Evolutionary conservation across 2,797 vertebrate genomes (phyloP), one percentile per base, ranked within the genome.

Genomic region (Agapornis canus): DNA sequence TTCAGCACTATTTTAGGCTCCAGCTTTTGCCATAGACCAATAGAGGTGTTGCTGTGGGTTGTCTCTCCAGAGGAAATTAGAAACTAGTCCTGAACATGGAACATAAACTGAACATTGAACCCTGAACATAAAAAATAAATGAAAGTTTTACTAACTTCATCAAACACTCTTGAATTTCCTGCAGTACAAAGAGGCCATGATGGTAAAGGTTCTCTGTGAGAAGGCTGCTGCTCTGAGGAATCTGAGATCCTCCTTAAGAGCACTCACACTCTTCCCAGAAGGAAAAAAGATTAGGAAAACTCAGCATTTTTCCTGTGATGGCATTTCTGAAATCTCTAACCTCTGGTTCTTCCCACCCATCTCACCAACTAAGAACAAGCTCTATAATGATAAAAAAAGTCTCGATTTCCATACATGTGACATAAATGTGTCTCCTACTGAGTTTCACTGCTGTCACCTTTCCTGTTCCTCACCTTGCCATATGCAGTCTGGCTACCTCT

Each of bases 1-100:
- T 86, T 89, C 76, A 83, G 45, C 80, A 92, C 59, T 71, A 61
- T 83, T 89, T 79, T 71, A 52, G 32, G 31, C 23, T 89, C 31
- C 27, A 43, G 40, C 11, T 94, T 91, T 79, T 91, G 39, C 68
- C 8, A 0, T 25, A 85, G 45, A 68, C 17, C 31, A 65, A 11
- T 65, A 75, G 25, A 60, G n/a, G 21, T 27, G 31, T 23, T 85
- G n/a, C 45, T 25, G 11, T 22, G 31, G 32, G 5, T 51, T 85
- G 51, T 70, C 35, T 64, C 64, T 64, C 21, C 31, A 59, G 49
- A 95, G 54, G 26, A 92, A 86, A 59, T 80, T 49, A 89, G 48
- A 91, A 94, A 75, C 11, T 37, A 95, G 31, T 19, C 32, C 64
- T 40, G 51, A 70, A 35, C 10, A 15, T 23, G 20, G 49, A 76